Conservation (phyloP, 2,113 vertebrate species). For the Myotis davidii region DNA sequence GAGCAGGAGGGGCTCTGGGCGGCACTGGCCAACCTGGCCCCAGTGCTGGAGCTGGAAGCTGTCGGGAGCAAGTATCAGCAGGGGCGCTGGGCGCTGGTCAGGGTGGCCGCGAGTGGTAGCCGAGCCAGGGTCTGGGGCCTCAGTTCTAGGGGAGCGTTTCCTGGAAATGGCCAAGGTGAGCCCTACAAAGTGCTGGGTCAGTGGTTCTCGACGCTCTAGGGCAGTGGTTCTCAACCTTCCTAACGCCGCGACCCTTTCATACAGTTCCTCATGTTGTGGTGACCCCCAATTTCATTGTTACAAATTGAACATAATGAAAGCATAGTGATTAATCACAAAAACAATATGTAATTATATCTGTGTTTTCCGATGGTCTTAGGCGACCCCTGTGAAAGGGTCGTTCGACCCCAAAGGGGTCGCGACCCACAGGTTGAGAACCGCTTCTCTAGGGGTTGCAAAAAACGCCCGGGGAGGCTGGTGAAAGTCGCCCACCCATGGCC, state of each 20-base stretch:
- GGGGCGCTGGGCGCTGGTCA: fast-evolving
- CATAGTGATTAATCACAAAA: no score
- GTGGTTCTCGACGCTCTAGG: not conserved
- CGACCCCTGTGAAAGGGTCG: no score
- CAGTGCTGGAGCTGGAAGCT: not conserved
- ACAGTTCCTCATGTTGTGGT: no score
- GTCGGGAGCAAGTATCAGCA: not conserved
- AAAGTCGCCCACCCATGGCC: not conserved
- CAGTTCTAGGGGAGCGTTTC: fast-evolving
- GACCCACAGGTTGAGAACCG: no score
- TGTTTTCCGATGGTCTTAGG: no score
- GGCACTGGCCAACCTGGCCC: not conserved
- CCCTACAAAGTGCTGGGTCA: not conserved
- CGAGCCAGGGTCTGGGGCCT: fast-evolving
- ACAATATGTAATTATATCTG: no score
- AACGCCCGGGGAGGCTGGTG: not conserved
- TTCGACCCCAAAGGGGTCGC: no score
- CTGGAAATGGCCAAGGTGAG: not conserved
- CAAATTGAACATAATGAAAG: no score
- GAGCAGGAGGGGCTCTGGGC: not conserved
- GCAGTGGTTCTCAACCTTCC: no score
- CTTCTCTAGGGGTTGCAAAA: no score
- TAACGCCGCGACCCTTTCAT: no score
- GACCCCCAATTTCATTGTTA: no score
- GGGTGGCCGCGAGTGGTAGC: fast-evolving